Conservation (phyloP, 1,140 invertebrate genomes). For the Pristionchus pacificus region DNA sequence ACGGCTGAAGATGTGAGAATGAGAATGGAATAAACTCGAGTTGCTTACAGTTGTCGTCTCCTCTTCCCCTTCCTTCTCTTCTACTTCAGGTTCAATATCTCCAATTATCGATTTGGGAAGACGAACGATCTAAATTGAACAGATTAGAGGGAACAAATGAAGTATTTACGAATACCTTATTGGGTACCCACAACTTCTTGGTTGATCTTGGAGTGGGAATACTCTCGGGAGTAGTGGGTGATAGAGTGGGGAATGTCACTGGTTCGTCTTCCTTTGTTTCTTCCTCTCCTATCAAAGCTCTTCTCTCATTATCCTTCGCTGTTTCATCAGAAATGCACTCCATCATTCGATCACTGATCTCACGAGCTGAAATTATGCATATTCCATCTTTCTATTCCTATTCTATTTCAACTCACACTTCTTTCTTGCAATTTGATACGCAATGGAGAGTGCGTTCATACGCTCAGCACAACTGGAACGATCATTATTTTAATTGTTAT, state of each 20-base stretch:
- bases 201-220: neutral
- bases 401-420: constrained; percentile 11
- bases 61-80: neutral
- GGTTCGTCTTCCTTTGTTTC: neutral
- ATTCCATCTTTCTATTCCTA: too few relatives aligned
- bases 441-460: constrained; percentile 28
- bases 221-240: neutral
- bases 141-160: neutral
- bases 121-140: neutral
- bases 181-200: neutral
- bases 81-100: too few relatives aligned
- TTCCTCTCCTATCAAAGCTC: neutral
- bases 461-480: constrained; percentile 18
- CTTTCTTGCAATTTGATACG: constrained; percentile 18
- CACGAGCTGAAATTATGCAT: neutral
- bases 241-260: neutral
- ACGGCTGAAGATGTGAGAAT: neutral
- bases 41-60: neutral
- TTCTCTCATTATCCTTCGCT: neutral
- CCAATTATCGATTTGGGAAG: neutral
- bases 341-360: neutral
- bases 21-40: neutral
- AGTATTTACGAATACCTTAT: neutral
- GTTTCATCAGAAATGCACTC: neutral
- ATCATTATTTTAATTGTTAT: too few relatives aligned